Evolutionary conservation across 2,888 invertebrate species (phyloP), one percentile per base, ranked within the genome.

Genomic region (Selenia dentaria): DNA sequence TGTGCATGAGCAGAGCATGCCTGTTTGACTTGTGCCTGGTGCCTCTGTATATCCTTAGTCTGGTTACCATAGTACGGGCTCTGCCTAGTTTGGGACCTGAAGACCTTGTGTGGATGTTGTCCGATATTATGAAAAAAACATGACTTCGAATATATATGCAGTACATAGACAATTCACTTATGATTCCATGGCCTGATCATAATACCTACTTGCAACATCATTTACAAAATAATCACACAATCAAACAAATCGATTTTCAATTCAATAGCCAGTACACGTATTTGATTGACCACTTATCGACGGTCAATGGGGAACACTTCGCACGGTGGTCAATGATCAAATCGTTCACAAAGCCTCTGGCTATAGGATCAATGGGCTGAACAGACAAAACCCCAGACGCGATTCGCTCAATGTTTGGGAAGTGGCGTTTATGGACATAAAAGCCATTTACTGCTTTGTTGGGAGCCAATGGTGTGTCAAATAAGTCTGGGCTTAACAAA

Each of bases 401-500:
- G 11, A 68, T 67, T 71, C 57, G 51, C 9, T 46, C 64, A 64
- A 59, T 70, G 64, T 66, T n/a, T 54, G 42, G 42, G 25, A 47
- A 32, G 34, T 20, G 6, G 11, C 8, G 18, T 6, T 3, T 38
- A 22, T 37, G 50, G 47, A 54, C 51, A 62, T 65, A 62, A 55
- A 48, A 44, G 54, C 5, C 33, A 51, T 60, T 56, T 53, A 48
- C 26, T 31, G 41, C 33, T 48, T 66, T 70, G 64, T 70, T 14
- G 53, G 52, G 61, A 62, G 12, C 51, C 64, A 72, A 47, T 67
- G 61, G 57, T 41, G 65, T 65, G 70, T 56, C 49, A 72, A 72
- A 72, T 70, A 66, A 64, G 70, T 64, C 59, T 67, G 64, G 52
- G 2, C 12, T 33, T 20, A 6, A 35, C 34, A 35, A 31, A 42